Conservation (phyloP, 2,888 invertebrate species). For the Deroplatys truncata region DNA sequence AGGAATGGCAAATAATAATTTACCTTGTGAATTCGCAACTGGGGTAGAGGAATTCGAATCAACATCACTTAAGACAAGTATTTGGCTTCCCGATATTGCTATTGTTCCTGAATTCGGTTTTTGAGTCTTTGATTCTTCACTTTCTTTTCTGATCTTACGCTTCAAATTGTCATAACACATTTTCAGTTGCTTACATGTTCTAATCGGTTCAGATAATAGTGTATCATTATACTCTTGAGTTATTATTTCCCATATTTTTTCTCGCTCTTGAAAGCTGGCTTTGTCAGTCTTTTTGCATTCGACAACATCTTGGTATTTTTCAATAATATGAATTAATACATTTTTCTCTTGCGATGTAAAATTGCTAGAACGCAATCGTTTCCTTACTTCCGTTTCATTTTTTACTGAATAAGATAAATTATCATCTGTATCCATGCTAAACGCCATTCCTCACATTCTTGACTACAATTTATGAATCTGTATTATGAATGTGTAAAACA, state of each 20-base stretch:
- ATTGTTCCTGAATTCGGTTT: neutral
- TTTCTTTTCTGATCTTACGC: conserved; percentile 18
- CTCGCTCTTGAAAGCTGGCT: conserved; percentile 20
- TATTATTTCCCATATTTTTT: conserved; percentile 23
- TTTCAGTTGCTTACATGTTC: conserved; percentile 23
- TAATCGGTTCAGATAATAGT: conserved; percentile 15
- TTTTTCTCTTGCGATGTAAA: conserved; percentile 27
- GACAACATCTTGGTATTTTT: conserved; percentile 23
- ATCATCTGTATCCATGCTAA: neutral
- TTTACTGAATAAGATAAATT: neutral
- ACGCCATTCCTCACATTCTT: neutral
- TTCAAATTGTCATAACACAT: conserved; percentile 27
- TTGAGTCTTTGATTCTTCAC: neutral
- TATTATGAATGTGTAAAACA: neutral
- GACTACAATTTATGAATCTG: no score
- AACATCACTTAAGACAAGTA: conserved; percentile 7
- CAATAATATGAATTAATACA: conserved; percentile 25
- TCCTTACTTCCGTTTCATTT: conserved; percentile 13
- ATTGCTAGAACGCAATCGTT: conserved; percentile 22
- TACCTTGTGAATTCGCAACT: neutral
- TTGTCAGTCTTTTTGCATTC: conserved; percentile 25
- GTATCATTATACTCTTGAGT: conserved; percentile 27
- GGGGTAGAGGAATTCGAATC: conserved; percentile 21
- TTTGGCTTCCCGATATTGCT: neutral
- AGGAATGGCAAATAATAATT: neutral